A percentile compares a stretch with the other conserved stretches of the same genome.
These are phyloP conservation scores for Aix galericulata DNA, from an alignment of 2,113 vertebrate species.

Conservation along the genomic window DNA sequence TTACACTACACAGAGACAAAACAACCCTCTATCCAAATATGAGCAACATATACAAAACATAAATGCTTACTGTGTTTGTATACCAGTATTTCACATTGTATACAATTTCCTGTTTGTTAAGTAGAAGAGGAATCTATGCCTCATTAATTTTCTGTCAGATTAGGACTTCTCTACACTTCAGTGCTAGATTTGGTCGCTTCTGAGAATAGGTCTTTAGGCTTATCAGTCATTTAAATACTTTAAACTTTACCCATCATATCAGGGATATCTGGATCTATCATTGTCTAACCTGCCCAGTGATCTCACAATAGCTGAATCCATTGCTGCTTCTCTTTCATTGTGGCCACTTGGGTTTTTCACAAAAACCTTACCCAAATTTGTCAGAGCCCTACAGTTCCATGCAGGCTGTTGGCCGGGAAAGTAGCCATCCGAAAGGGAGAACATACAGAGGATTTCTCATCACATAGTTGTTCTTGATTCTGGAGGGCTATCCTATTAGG, in stretches of 20 bases:
- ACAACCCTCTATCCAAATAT: background rate
- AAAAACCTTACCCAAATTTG: background rate
- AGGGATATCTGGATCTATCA: background rate
- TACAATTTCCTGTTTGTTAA: background rate
- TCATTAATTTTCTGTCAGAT: background rate
- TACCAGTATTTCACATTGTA: background rate
- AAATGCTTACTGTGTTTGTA: background rate
- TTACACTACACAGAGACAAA: background rate
- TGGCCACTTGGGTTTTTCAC: background rate
- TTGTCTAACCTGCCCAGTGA: background rate
- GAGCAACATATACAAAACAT: background rate
- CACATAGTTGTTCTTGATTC: background rate
- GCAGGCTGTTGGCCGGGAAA: background rate
- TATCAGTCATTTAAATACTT: background rate
- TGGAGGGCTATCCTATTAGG: background rate
- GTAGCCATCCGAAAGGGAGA: background rate
- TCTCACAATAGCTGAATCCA: background rate
- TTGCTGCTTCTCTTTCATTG: background rate
- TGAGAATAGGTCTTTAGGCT: background rate
- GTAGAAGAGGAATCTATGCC: background rate
- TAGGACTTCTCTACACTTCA: background rate
- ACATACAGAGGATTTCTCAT: background rate
- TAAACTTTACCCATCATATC: background rate
- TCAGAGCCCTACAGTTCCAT: background rate
- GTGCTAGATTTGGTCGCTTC: background rate